phyloP scores from a whole-genome alignment of 2,113 vertebrate species.

The Diadophis punctatus region DNA sequence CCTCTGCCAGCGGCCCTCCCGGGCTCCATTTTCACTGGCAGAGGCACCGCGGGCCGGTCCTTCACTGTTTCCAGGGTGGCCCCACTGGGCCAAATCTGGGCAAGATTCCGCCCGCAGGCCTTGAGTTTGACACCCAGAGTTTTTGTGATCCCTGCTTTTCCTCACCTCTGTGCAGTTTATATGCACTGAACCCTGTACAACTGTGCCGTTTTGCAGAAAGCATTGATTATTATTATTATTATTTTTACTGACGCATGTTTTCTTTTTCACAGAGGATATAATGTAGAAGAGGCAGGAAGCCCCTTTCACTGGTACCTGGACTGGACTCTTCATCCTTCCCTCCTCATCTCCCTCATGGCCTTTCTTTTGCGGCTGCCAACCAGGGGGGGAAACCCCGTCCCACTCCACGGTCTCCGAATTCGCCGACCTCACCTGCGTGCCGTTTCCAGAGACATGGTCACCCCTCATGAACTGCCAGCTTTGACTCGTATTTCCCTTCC shows the following conservation, averaged over 20 bases:
- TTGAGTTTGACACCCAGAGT: background rate
- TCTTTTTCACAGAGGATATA: slow-evolving; percentile 63
- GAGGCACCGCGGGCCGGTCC: no score
- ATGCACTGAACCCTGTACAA: background rate
- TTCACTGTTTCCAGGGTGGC: no score
- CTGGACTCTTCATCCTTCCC: slow-evolving; percentile 34
- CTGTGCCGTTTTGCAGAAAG: background rate
- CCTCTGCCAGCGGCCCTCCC: no score
- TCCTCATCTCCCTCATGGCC: slow-evolving; percentile 28
- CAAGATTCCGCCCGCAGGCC: no score
- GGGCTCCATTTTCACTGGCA: no score
- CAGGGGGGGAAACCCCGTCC: slow-evolving; percentile 13
- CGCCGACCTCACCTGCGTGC: slow-evolving; percentile 20
- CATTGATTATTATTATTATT: background rate
- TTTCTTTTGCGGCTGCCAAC: slow-evolving; percentile 52
- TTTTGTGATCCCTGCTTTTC: background rate
- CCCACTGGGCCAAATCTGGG: no score
- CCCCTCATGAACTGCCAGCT: slow-evolving; percentile 40
- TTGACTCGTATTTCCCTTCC: background rate
- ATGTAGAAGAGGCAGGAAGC: slow-evolving; percentile 47
- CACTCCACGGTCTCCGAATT: slow-evolving; percentile 33
- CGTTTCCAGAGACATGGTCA: slow-evolving; percentile 42
- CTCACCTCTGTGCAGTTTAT: background rate
- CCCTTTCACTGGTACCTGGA: slow-evolving; percentile 47
- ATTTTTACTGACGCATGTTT: background rate